Base-by-base conservation (phyloP, 2,113 vertebrate genomes). In the Lampris megalopsis region DNA sequence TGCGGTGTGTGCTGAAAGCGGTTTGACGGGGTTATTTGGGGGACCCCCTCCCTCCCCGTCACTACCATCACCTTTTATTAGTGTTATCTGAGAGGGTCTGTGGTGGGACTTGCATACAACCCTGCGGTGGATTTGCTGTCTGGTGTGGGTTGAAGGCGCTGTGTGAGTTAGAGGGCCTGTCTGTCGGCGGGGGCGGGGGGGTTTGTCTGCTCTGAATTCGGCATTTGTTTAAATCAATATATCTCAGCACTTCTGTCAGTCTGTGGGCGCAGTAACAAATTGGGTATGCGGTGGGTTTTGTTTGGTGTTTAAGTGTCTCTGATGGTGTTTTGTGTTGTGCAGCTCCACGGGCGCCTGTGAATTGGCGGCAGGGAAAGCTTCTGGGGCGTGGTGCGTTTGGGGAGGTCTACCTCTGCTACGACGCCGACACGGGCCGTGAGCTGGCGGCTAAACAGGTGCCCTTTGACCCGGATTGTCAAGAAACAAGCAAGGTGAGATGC, bases 401-500 rank as follows among this genome's bases (percentile, higher is more conserved):
- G 7, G 96, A 97, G 81, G 97, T 97, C 77, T 97, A 96, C 83
- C 96, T 97, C 38, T 97, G 97, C 90, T 97, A 97, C 0, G 97
- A 97, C 0, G 96, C 93, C 0, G 96, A 97, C 93, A 97, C 94
- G 2, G 97, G 97, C 38, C 93, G 96, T 0, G 97, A 97, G 85
- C 94, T 97, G 45, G 96, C 96, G 0, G 96, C 96, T 83, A 97
- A 97, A 79, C 97, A 97, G 91, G 96, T 97, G 92, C 96, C 95
- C 61, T 97, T 97, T 1, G 97, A 96, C 72, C 94, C 96, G 0
- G 96, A 96, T 86, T 96, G 96, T 86, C 95, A 96, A 57, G 96
- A 97, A 68, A 97, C 96, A 1, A 97, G 96, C 85, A 97, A 97
- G 90, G 96, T 97, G 86, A 94, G 66, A 7, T 70, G 38, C 6